Evolutionary conservation across 2,113 vertebrate species (phyloP), one percentile per base, ranked within the genome.

Genomic region (Ochotona curzoniae): DNA sequence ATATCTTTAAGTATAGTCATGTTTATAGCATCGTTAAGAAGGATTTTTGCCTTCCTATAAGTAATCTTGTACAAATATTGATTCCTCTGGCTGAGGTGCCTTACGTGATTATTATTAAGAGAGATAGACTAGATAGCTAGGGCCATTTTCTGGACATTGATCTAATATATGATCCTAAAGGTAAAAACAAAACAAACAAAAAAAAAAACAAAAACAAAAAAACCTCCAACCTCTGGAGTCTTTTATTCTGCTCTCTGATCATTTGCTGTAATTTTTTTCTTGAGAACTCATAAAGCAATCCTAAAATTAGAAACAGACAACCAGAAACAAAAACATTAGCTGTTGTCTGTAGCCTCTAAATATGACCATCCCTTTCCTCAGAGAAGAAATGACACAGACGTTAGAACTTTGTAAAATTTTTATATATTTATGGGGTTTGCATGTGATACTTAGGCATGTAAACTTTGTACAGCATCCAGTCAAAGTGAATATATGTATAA

Each of bases 61-160:
- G 32, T 70, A 47, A 88, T 5, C n/a, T 84, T 82, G 25, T 88
- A 4, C 12, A 91, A 88, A 78, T 94, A 74, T 85, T 91, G 57
- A 94, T 83, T 87, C 38, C 47, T 69, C 20, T 93, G 28, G 28
- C 61, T 54, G 63, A 74, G 28, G 6, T 83, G 20, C 78, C 44
- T 85, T 79, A 89, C 44, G 26, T 32, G 86, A 75, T 93, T 93
- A 82, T 69, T 51, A 75, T 94, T 4, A 78, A 83, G 47, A 79
- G 25, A 93, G 64, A 80, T 81, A 35, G 80, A 44, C 23, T 75
- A 93, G 26, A 93, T 60, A 67, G 47, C 28, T 32, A 23, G 28
- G 86, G 15, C n/a, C 17, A 23, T 83, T 93, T 83, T 44, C n/a
- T 74, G 57, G 1, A 79, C 92, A 66, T 83, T 25, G 49, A 30